Percentiles rank a stretch among this genome's conserved stretches.
Conservation (phyloP, 2,113 vertebrate species). For the Python bivittatus region DNA sequence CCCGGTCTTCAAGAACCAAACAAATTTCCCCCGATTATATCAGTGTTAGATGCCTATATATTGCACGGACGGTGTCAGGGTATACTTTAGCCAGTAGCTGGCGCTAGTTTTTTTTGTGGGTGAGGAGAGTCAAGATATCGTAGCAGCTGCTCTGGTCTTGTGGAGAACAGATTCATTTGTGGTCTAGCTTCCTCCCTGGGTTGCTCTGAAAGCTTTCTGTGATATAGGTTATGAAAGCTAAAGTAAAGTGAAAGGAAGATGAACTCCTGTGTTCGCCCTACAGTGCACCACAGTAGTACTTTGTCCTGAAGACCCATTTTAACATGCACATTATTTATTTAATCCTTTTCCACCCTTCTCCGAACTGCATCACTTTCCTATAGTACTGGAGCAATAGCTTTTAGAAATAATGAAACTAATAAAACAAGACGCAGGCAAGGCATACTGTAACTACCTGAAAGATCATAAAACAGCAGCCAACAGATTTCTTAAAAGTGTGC, state of each 20-base stretch:
- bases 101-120: not conserved
- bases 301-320: not conserved
- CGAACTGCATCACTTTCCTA: not conserved
- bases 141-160: not conserved
- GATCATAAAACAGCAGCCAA: not conserved
- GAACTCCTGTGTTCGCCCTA: not conserved
- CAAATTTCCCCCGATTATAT: not conserved
- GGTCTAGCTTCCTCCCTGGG: not conserved
- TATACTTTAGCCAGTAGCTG: not conserved
- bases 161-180: not conserved
- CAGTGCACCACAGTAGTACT: not conserved
- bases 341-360: not conserved
- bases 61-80: not conserved
- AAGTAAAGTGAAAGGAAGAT: not conserved
- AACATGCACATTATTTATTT: not conserved
- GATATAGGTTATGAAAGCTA: not conserved
- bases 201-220: too few species aligned
- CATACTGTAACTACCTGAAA: not conserved
- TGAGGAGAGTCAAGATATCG: not conserved
- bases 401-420: not conserved
- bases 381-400: not conserved
- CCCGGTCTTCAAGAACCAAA: not conserved
- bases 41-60: not conserved
- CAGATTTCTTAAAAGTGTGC: not conserved
- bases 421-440: not conserved